Evolutionary conservation across 1,140 invertebrate species (phyloP).

Genomic region (Panagrolaimus sp.): DNA sequence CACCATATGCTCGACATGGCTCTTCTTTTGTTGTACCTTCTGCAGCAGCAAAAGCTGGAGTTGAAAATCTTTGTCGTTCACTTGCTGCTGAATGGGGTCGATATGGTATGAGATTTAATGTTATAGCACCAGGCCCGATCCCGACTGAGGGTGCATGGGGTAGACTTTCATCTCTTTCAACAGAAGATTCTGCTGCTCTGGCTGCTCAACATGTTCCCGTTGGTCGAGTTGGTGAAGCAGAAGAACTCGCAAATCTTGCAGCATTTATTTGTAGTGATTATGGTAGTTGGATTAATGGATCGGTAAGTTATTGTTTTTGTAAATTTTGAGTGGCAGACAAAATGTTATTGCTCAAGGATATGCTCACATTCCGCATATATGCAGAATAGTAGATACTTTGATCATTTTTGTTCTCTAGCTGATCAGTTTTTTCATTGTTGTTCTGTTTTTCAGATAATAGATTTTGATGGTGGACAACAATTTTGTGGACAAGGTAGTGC

Average conservation of each 20-base stretch:
- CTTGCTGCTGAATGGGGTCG: constrained; percentile 63
- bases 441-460: too few species aligned
- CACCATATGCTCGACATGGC: constrained; percentile 63
- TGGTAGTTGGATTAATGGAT: background rate
- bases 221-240: background rate
- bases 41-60: constrained; percentile 64
- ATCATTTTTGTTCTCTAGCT: too few species aligned
- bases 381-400: too few species aligned
- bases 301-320: background rate
- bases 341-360: too few species aligned
- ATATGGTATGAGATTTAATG: constrained; percentile 65
- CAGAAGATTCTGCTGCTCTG: background rate
- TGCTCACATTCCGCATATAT: too few species aligned
- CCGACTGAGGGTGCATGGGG: constrained; percentile 60
- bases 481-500: too few species aligned
- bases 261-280: background rate
- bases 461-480: too few species aligned
- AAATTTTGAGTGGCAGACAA: too few species aligned
- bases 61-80: constrained; percentile 62
- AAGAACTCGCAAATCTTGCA: background rate
- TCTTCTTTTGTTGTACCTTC: constrained; percentile 64
- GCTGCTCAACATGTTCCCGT: background rate
- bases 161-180: background rate
- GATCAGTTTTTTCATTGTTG: too few species aligned
- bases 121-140: constrained; percentile 64